Evolutionary conservation across 2,888 invertebrate genomes (phyloP).

Genomic region (Alentia gelatinosa): DNA sequence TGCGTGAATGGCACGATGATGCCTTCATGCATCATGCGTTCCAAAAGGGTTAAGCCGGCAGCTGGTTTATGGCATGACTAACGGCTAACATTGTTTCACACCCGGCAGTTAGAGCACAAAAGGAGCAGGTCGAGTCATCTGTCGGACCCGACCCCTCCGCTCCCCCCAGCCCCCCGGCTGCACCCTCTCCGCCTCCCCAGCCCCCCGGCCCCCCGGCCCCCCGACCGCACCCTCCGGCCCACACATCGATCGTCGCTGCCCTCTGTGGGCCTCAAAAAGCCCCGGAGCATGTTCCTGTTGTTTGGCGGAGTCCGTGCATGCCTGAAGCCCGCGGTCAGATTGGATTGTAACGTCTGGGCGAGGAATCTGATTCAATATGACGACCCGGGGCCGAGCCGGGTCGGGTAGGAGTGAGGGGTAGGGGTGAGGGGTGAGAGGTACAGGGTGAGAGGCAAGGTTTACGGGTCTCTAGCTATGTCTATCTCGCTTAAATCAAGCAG

Average conservation of each 20-base stretch:
- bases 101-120: constrained; percentile 7
- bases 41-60: too few species aligned
- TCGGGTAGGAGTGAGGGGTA: not conserved
- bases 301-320: not conserved
- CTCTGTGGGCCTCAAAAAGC: not conserved
- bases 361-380: not conserved
- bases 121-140: not conserved
- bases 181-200: not conserved
- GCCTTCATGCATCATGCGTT: too few species aligned
- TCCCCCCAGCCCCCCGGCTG: not conserved
- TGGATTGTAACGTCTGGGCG: constrained; percentile 11
- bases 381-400: not conserved
- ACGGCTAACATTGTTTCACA: constrained; percentile 45
- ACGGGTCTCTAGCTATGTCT: too few species aligned
- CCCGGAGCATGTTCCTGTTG: not conserved
- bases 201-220: not conserved
- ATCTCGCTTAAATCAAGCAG: too few species aligned
- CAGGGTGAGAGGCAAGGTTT: too few species aligned
- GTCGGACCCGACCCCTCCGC: not conserved
- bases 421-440: not conserved
- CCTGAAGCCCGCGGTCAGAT: constrained; percentile 16
- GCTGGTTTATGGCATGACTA: not conserved
- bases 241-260: not conserved
- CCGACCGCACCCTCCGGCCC: not conserved
- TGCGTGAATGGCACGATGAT: too few species aligned